A percentile compares a stretch with the other conserved stretches of the same genome.
Evolutionary conservation across 2,888 invertebrate species (phyloP).

Genomic region (Synanthedon vespiformis): DNA sequence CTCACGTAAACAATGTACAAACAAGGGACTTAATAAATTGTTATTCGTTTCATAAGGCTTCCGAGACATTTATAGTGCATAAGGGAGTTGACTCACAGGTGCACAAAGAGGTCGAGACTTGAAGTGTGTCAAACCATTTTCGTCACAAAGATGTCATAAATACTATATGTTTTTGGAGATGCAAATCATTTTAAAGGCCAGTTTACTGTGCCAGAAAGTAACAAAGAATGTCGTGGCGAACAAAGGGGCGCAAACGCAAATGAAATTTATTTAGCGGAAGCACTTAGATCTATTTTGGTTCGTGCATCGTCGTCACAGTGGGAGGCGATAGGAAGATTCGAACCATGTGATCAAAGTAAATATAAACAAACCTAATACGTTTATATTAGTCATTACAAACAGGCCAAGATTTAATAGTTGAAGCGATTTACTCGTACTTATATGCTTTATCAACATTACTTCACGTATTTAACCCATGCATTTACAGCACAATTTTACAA

Average conservation of each 20-base stretch:
- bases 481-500: too few species aligned
- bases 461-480: too few species aligned
- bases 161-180: not conserved
- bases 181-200: not conserved
- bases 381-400: too few species aligned
- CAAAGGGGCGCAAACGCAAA: conserved; percentile 18
- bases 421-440: too few species aligned
- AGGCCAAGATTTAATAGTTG: too few species aligned
- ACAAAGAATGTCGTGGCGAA: conserved; percentile 11
- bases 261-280: conserved; percentile 40
- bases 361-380: conserved; percentile 16
- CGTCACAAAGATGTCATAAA: not conserved
- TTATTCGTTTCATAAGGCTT: not conserved
- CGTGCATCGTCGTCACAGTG: conserved; percentile 8
- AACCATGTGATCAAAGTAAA: conserved; percentile 9
- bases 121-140: not conserved
- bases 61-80: not conserved
- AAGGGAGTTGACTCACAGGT: not conserved
- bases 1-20: too few species aligned
- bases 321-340: conserved; percentile 21
- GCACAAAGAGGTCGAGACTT: not conserved
- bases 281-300: conserved; percentile 51
- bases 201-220: conserved; percentile 10
- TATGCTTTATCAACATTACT: too few species aligned
- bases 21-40: too few species aligned